phyloP scores from a whole-genome alignment of 2,888 invertebrate genomes.

The Meta bourneti region DNA sequence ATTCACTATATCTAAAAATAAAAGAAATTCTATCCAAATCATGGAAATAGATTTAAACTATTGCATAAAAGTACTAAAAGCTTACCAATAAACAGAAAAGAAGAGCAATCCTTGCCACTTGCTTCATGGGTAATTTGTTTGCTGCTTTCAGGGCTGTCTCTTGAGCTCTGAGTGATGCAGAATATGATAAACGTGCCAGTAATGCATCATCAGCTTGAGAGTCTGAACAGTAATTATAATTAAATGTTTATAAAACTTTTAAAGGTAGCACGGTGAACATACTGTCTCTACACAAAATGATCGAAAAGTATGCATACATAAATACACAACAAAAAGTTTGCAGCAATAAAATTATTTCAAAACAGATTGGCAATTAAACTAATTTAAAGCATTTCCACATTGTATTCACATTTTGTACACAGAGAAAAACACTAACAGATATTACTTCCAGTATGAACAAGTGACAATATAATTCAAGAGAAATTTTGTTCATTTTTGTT shows the following conservation, averaged over 20 bases:
- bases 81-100: constrained; percentile 92
- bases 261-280: background rate
- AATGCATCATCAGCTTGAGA: constrained; percentile 93
- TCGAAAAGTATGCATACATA: background rate
- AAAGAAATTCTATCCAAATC: too few species aligned
- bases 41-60: background rate
- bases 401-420: too few species aligned
- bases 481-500: too few species aligned
- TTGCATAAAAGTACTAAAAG: constrained; percentile 45
- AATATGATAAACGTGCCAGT: constrained; percentile 95
- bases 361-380: too few species aligned
- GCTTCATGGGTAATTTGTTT: constrained; percentile 87
- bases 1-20: too few species aligned
- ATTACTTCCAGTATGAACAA: too few species aligned
- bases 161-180: constrained; percentile 91
- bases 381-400: too few species aligned
- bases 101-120: constrained; percentile 91
- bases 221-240: constrained; percentile 77
- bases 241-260: background rate
- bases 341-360: background rate
- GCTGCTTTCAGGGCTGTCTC: constrained; percentile 89
- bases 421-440: too few species aligned
- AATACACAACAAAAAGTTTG: background rate
- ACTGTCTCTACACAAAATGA: too few species aligned
- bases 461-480: too few species aligned